A percentile compares a stretch with the other conserved stretches of the same genome.
phyloP scores from a whole-genome alignment of 2,888 invertebrate genomes.

The Amphipoea lucens region DNA sequence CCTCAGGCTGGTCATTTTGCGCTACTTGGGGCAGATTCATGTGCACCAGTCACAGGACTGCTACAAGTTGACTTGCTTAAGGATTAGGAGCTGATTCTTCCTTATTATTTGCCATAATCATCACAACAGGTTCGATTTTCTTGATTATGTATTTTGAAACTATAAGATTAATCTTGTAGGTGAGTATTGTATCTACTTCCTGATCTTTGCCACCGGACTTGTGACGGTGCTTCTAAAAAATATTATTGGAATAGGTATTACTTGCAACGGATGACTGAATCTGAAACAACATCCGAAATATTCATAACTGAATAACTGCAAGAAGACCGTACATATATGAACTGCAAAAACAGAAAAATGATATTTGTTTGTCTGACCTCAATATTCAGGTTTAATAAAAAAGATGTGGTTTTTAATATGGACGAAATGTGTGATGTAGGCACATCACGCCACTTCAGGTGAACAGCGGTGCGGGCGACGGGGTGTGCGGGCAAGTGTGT shows the following conservation, averaged over 20 bases:
- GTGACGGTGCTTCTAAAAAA: neutral
- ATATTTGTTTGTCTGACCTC: neutral
- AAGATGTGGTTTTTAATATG: constrained; percentile 33
- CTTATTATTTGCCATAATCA: neutral
- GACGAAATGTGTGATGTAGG: constrained; percentile 46
- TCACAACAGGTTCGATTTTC: neutral
- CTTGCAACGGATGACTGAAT: neutral
- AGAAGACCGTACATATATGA: neutral
- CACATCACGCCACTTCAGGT: constrained; percentile 67
- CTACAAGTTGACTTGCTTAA: neutral
- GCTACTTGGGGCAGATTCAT: neutral
- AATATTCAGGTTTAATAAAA: constrained; percentile 23
- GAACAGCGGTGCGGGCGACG: constrained; percentile 57
- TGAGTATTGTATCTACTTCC: neutral
- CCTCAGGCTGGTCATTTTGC: neutral
- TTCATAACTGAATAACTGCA: neutral
- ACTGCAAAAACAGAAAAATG: neutral
- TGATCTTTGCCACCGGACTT: neutral
- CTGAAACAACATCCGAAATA: neutral
- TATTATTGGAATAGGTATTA: neutral
- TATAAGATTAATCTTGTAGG: too few relatives aligned
- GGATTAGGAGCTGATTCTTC: neutral
- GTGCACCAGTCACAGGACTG: neutral
- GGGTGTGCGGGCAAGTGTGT: constrained; percentile 76
- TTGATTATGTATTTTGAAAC: neutral